A percentile compares a stretch with the other conserved stretches of the same genome.
Evolutionary conservation across 2,888 invertebrate genomes (phyloP).

Genomic region (Meiosimyza platycephala): DNA sequence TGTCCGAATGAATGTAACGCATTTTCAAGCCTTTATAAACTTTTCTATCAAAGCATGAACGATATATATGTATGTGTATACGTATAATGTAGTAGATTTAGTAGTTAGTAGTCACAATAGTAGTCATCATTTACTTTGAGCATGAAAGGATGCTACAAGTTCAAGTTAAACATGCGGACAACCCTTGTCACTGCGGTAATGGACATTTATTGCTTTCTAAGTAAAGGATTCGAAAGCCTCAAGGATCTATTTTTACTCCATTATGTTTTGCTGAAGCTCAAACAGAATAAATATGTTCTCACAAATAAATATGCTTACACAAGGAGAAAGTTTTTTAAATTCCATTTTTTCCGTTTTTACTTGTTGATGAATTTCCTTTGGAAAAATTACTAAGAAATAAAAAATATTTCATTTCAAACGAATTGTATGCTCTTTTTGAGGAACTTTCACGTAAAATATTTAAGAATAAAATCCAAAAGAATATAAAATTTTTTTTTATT

Average conservation of each 20-base stretch:
- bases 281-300: neutral
- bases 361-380: neutral
- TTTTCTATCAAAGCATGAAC: neutral
- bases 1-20: constrained; percentile 11
- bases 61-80: neutral
- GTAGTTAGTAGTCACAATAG: neutral
- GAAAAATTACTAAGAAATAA: no score
- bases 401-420: neutral
- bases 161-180: neutral
- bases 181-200: constrained; percentile 22
- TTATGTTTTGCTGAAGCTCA: neutral
- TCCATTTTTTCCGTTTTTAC: neutral
- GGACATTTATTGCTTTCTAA: constrained; percentile 24
- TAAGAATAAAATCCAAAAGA: neutral
- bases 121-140: neutral
- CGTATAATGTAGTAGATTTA: neutral
- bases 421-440: neutral
- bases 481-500: no score
- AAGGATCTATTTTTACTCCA: no score
- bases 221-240: neutral
- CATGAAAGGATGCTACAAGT: no score
- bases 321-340: neutral
- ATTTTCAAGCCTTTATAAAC: constrained; percentile 23
- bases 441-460: neutral
- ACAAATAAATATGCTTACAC: neutral